Conservation (phyloP, 2,888 invertebrate species). For the Augiades crinisus region DNA sequence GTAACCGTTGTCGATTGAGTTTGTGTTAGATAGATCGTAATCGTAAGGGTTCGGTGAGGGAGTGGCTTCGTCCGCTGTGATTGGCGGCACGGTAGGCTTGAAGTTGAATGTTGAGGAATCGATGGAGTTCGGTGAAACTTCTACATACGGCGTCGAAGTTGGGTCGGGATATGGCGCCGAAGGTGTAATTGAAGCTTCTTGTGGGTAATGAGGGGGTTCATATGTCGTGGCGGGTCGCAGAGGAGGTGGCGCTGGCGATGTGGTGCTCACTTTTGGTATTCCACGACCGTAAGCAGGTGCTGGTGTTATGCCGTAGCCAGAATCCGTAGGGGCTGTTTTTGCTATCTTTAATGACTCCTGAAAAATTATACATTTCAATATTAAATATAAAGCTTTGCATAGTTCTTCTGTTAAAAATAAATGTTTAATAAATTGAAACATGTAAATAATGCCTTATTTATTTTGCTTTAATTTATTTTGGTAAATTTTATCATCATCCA, state of each 20-base stretch:
- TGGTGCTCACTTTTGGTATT: slow-evolving; percentile 55
- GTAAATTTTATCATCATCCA: no score
- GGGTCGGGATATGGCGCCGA: slow-evolving; percentile 50
- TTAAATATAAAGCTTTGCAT: not conserved
- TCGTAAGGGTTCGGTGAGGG: slow-evolving; percentile 60
- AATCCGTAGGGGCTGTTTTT: slow-evolving; percentile 85
- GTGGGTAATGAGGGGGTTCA: slow-evolving; percentile 46
- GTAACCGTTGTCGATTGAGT: slow-evolving; percentile 62
- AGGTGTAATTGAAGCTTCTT: slow-evolving; percentile 58
- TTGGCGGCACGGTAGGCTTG: slow-evolving; percentile 67
- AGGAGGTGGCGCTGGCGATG: slow-evolving; percentile 47
- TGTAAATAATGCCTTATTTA: no score
- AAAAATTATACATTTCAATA: slow-evolving; percentile 34
- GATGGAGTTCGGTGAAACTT: slow-evolving; percentile 72
- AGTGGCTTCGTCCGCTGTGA: slow-evolving; percentile 61
- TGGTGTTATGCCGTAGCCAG: slow-evolving; percentile 83
- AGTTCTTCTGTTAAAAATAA: no score
- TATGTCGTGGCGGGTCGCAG: slow-evolving; percentile 42
- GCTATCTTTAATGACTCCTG: slow-evolving; percentile 87
- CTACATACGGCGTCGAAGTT: slow-evolving; percentile 63
- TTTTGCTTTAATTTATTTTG: no score
- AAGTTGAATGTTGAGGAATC: slow-evolving; percentile 65
- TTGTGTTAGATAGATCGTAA: slow-evolving; percentile 66
- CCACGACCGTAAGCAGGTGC: slow-evolving; percentile 59
- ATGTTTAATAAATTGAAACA: no score